phyloP scores from a whole-genome alignment of 2,113 vertebrate genomes.

The Pipra filicauda region DNA sequence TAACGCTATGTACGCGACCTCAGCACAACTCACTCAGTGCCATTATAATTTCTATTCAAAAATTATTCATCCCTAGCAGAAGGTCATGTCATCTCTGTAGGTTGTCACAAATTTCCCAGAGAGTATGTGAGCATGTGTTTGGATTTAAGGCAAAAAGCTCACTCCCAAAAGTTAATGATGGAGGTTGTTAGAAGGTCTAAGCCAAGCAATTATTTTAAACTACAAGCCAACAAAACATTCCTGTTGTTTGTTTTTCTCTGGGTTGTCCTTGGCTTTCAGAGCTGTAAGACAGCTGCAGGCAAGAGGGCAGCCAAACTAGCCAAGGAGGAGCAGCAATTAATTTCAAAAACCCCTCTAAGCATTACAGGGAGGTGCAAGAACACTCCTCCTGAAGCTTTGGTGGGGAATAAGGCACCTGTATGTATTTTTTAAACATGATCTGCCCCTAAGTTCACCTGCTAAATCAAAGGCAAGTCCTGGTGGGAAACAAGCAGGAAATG shows the following conservation, averaged over 20 bases:
- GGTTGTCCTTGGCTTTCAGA: slow-evolving; percentile 36
- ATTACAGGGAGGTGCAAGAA: background rate
- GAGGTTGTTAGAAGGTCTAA: slow-evolving; percentile 2
- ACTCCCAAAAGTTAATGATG: background rate
- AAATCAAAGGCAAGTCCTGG: slow-evolving; percentile 18
- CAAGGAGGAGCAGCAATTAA: slow-evolving; percentile 13
- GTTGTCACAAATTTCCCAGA: background rate
- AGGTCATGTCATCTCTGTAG: background rate
- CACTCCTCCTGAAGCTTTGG: background rate
- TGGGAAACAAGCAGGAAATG: slow-evolving; percentile 29
- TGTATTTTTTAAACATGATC: background rate
- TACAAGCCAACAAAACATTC: slow-evolving; percentile 1
- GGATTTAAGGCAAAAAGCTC: background rate
- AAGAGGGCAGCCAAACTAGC: background rate
- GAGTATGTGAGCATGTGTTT: background rate
- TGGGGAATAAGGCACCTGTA: background rate
- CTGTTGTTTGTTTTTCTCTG: slow-evolving; percentile 11
- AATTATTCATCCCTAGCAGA: background rate
- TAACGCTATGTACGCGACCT: background rate
- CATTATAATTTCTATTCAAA: background rate
- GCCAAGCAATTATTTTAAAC: slow-evolving; percentile 45
- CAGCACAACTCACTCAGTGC: background rate
- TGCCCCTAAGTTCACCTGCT: slow-evolving; percentile 17
- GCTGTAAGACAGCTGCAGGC: slow-evolving; percentile 20
- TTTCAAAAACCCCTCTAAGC: background rate